Evolutionary conservation across 2,888 invertebrate genomes (phyloP), one percentile per base, ranked within the genome.

Genomic region (Phorcus lineatus): DNA sequence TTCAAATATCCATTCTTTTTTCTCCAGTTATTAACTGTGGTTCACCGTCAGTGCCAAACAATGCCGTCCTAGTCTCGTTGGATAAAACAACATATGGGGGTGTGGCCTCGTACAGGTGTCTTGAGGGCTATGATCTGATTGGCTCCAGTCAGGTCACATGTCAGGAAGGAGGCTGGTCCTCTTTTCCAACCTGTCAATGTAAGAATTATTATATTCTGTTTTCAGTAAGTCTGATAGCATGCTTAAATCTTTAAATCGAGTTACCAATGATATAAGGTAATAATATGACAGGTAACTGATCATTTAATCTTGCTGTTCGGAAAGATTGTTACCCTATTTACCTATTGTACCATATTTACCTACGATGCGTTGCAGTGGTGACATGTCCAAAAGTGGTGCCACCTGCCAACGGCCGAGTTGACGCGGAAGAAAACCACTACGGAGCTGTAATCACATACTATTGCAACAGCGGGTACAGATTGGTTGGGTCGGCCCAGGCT

Each of bases 21-120:
- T 6, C 13, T 87, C 11, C 82, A 91, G 91, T 84, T 80, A 86
- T 88, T 24, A 80, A 85, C 66, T 91, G 91, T 87, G 89, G 88
- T 54, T 83, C 88, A 7, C 87, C 89, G 16, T 47, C 53, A 9
- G 75, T 85, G 31, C 85, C 88, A 54, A 24, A 77, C 11, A 82
- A 87, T 81, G 87, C 86, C 16, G 82, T 83, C 31, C 77, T 91
- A 77, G 80, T 84, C 19, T 83, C 84, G 47, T 22, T 88, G 52
- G 85, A 86, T 66, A 87, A 86, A 53, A 83, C 85, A 17, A 82
- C 77, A 17, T 90, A 83, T 78, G 85, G 85, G n/a, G 88, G 89
- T 67, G 57, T 78, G 6, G 90, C 88, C 7, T 74, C 80, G 24
- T 91, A 89, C 75, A 67, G 31, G 22, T 91, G 91, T 85, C 76